Evolutionary conservation across 2,888 invertebrate species (phyloP).

Genomic region (Liodrosophila aerea): DNA sequence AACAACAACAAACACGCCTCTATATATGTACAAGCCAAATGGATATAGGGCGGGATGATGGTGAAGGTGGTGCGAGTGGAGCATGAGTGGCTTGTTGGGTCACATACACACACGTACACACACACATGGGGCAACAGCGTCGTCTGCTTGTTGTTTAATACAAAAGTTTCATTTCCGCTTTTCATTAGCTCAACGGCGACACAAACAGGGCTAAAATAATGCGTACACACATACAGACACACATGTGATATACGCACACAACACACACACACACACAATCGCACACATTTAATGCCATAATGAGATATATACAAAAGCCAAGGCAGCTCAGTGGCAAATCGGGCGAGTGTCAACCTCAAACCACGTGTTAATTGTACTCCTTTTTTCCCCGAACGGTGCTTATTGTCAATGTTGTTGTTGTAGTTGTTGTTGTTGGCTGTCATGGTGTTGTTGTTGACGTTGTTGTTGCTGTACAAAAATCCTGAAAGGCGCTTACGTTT

Average conservation of each 20-base stretch:
- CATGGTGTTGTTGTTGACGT: constrained; percentile 21
- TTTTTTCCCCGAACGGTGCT: constrained; percentile 42
- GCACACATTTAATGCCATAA: constrained; percentile 63
- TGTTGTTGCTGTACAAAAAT: constrained; percentile 64
- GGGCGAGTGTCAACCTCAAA: constrained; percentile 71
- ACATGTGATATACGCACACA: constrained; percentile 21
- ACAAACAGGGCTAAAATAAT: constrained; percentile 68
- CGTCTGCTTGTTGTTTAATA: constrained; percentile 70
- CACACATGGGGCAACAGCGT: constrained; percentile 18
- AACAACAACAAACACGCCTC: constrained; percentile 60
- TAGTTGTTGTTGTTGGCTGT: constrained; percentile 21
- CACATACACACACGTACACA: no score
- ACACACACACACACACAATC: constrained; percentile 15
- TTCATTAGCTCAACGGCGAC: constrained; percentile 74
- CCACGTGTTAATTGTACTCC: constrained; percentile 75
- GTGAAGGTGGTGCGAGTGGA: not conserved
- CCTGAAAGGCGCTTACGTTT: constrained; percentile 72
- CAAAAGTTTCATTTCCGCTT: constrained; percentile 78
- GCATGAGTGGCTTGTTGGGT: not conserved
- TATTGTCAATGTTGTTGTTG: constrained; percentile 43
- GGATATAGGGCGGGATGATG: not conserved
- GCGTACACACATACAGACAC: constrained; percentile 19
- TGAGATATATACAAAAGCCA: constrained; percentile 68
- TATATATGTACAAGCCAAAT: constrained; percentile 22
- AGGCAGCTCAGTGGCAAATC: constrained; percentile 63